Evolutionary conservation across 2,797 vertebrate species (phyloP), one percentile per base, ranked within the genome.

Genomic region (Halcyon badia): DNA sequence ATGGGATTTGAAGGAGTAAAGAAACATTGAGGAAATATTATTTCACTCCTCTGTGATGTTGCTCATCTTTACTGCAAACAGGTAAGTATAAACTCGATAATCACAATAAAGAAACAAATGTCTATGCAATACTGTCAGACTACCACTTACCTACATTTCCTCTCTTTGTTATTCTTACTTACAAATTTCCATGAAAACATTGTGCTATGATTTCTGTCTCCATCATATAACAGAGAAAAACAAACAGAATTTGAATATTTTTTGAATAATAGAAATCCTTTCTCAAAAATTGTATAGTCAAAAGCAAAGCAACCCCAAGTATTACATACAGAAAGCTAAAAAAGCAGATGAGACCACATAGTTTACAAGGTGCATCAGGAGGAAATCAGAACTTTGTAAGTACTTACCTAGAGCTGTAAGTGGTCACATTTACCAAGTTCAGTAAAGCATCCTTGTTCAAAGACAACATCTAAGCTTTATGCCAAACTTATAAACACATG

Each of bases 1-100:
- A 77, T 28, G 28, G 49, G 64, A 80, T 83, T 94, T 83, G 56
- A 94, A 89, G 70, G 17, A 92, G 56, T 84, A 85, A 62, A 60
- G 65, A 69, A 87, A 48, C 19, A 8, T 19, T 80, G 56, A 78
- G 6, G 44, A 95, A 83, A 85, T 85, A 77, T 13, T 56, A 5
- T 52, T 94, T 54, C 11, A 41, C 1, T 89, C 90, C 10, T 11
- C 44, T 2, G 2, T 51, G 62, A 75, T 81, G n/a, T 4, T 81
- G 35, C 5, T 76, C 33, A 35, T 68, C 49, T 80, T 80, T 57
- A 58, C 52, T 77, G 31, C 60, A 87, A 78, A 68, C 16, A 31
- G 11, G 18, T 72, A 71, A 81, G 14, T 33, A 54, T 72, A 78
- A 79, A 15, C 12, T 57, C 35, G 54, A 56, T 57, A 87, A 51